Percentiles rank a stretch among this genome's conserved stretches.
phyloP scores from a whole-genome alignment of 2,888 invertebrate genomes.

The Chalcosyrphus nemorum region DNA sequence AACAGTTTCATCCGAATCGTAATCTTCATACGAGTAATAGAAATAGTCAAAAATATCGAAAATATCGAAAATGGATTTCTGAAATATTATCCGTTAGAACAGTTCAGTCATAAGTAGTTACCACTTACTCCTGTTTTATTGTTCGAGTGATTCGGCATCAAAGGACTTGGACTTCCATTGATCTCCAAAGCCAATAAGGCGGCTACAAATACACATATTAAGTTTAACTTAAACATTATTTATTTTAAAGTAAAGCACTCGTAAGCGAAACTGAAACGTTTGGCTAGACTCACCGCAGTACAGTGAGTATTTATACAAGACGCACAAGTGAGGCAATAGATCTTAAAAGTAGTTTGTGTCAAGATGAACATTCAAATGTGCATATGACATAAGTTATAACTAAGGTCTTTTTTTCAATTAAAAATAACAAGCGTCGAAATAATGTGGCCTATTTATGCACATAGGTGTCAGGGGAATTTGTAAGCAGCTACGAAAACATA shows the following conservation, averaged over 20 bases:
- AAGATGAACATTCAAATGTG: not conserved
- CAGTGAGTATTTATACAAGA: slow-evolving; percentile 3
- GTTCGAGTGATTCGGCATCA: no score
- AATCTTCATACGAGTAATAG: not conserved
- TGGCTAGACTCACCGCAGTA: not conserved
- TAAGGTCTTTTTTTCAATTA: not conserved
- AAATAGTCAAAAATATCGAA: not conserved
- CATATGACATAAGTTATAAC: no score
- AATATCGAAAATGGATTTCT: not conserved
- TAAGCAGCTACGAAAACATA: not conserved
- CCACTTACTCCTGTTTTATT: not conserved
- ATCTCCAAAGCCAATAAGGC: not conserved
- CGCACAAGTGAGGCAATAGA: not conserved
- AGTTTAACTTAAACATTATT: not conserved
- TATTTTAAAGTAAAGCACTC: not conserved
- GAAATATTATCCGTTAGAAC: not conserved
- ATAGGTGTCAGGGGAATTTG: not conserved
- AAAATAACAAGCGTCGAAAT: not conserved
- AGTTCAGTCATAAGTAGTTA: no score
- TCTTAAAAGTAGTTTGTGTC: not conserved
- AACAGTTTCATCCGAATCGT: not conserved
- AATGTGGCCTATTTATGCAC: not conserved
- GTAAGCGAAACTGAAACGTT: not conserved
- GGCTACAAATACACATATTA: not conserved
- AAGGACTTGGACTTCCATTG: not conserved